Percentiles rank a stretch among this genome's conserved stretches.
Conservation (phyloP, 2,888 invertebrate species). For the Eristalis intricaria region DNA sequence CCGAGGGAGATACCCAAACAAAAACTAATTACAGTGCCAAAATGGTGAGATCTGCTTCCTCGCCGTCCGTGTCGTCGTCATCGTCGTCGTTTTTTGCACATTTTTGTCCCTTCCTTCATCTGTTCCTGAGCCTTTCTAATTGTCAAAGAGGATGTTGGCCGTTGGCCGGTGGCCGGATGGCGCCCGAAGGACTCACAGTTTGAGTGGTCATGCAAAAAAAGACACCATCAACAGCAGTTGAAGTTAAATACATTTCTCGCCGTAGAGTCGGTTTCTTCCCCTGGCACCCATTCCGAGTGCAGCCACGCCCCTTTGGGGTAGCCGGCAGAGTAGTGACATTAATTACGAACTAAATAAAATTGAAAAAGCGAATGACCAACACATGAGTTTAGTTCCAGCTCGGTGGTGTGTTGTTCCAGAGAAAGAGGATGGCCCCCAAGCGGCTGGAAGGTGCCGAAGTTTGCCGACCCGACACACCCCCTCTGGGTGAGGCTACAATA, state of each 20-base stretch:
- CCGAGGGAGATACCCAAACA: constrained; percentile 32
- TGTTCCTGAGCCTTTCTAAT: constrained; percentile 19
- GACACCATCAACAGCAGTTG: neutral
- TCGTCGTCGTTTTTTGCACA: constrained; percentile 7
- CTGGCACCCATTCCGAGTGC: constrained; percentile 10
- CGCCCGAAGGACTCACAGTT: constrained; percentile 59
- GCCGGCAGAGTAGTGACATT: constrained; percentile 26
- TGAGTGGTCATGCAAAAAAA: constrained; percentile 40
- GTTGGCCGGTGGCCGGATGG: constrained; percentile 36
- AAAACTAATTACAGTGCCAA: constrained; percentile 68
- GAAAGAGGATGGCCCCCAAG: neutral
- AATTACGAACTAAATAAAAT: constrained; percentile 61
- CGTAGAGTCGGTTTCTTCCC: constrained; percentile 33
- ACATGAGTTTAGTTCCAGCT: constrained; percentile 7
- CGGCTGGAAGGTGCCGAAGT: neutral
- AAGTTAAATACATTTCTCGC: constrained; percentile 41
- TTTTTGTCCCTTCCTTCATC: neutral
- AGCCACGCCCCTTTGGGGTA: neutral
- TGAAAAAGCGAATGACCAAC: constrained; percentile 37
- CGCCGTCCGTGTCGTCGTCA: neutral
- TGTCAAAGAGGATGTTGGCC: constrained; percentile 56
- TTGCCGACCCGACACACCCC: neutral
- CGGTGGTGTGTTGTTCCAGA: neutral
- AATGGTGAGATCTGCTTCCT: constrained; percentile 60
- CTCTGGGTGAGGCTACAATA: neutral